Conservation (phyloP, 1,140 invertebrate genomes). For the Lethrus apterus region DNA sequence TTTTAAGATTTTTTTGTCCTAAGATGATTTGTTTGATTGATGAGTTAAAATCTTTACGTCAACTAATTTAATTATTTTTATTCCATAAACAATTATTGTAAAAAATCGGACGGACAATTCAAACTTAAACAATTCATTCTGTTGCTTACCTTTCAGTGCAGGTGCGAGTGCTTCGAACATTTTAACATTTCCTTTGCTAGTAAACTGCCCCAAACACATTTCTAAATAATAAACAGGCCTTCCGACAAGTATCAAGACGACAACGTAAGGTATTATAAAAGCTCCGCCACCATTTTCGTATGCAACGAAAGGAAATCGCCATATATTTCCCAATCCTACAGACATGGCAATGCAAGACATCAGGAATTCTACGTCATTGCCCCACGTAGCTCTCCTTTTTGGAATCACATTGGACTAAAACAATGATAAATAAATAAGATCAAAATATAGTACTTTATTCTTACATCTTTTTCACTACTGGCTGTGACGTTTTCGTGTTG, state of each 20-base stretch:
- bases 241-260: constrained; percentile 75
- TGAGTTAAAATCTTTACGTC: background rate
- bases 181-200: constrained; percentile 62
- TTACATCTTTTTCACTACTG: too few species aligned
- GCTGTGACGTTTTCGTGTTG: too few species aligned
- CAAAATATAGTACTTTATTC: too few species aligned
- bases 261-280: constrained; percentile 78
- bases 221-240: constrained; percentile 89
- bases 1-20: too few species aligned
- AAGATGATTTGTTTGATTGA: too few species aligned
- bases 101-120: background rate
- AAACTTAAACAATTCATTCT: too few species aligned
- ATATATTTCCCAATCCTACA: constrained; percentile 84
- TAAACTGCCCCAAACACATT: constrained; percentile 73
- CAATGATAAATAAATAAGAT: too few species aligned
- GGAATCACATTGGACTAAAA: too few species aligned
- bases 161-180: constrained; percentile 51
- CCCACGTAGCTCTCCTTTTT: constrained; percentile 73
- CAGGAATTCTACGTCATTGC: constrained; percentile 76
- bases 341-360: constrained; percentile 85
- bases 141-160: constrained; percentile 56
- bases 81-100: background rate
- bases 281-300: constrained; percentile 79
- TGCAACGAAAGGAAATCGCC: constrained; percentile 80
- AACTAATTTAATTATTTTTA: background rate